A percentile compares a stretch with the other conserved stretches of the same genome.
Conservation (phyloP, 2,113 vertebrate genomes). For the Paradisaea rubra region DNA sequence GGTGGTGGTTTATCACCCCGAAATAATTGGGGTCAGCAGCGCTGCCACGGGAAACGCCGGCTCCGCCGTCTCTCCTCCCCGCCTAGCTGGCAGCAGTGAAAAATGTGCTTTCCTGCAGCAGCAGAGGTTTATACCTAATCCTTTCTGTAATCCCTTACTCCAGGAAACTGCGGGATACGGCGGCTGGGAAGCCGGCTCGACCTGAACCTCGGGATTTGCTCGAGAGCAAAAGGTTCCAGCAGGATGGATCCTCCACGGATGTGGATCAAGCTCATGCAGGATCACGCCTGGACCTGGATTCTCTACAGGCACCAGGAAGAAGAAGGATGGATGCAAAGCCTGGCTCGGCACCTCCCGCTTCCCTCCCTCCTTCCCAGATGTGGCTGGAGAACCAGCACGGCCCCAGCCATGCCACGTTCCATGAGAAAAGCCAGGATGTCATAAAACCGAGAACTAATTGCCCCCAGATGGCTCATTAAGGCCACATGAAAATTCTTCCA, state of each 20-base stretch:
- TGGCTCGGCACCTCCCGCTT: not conserved
- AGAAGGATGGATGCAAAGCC: not conserved
- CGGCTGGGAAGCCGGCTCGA: not conserved
- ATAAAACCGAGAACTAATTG: not conserved
- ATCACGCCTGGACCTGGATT: not conserved
- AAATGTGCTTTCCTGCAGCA: not conserved
- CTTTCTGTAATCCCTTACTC: not conserved
- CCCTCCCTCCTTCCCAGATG: not conserved
- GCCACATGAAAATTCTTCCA: not conserved
- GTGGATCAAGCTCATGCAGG: accelerated
- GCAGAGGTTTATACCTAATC: not conserved
- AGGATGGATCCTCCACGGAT: not conserved
- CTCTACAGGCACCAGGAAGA: not conserved
- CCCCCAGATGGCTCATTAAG: constrained; percentile 41
- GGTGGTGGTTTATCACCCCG: not conserved
- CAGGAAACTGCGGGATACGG: not conserved
- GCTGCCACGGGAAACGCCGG: not conserved
- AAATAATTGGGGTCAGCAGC: constrained; percentile 8
- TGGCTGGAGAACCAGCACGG: not conserved
- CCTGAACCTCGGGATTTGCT: not conserved
- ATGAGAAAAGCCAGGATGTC: not conserved
- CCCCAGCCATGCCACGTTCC: not conserved
- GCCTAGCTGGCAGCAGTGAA: not conserved
- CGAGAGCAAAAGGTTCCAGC: not conserved
- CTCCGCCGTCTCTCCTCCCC: not conserved